Conservation (phyloP, 2,113 vertebrate genomes). For the Catharus bicknelli region DNA sequence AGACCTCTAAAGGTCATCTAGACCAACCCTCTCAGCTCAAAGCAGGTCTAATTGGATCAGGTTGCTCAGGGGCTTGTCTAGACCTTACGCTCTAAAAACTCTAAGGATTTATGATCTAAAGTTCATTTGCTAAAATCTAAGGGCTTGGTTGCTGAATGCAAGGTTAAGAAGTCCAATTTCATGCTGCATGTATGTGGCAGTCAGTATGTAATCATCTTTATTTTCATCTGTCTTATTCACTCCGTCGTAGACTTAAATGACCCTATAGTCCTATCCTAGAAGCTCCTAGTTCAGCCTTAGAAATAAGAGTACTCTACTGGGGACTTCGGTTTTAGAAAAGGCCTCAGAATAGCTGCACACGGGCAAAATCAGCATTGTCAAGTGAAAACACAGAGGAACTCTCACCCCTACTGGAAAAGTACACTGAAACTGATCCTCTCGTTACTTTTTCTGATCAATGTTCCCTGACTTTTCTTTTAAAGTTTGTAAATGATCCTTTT, state of each 20-base stretch:
- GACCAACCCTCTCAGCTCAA: not conserved
- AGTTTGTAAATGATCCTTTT: not conserved
- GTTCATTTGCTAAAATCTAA: conserved; percentile 40
- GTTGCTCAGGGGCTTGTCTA: not conserved
- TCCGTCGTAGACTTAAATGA: not conserved
- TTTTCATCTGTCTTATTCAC: not conserved
- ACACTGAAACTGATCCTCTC: not conserved
- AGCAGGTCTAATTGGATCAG: conserved; percentile 16
- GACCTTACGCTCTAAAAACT: not conserved
- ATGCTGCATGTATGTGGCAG: not conserved
- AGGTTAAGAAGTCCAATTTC: not conserved
- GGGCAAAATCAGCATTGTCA: not conserved
- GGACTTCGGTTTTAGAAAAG: not conserved
- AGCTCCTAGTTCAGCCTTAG: not conserved
- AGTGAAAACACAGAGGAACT: not conserved
- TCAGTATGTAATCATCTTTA: not conserved
- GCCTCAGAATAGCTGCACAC: not conserved
- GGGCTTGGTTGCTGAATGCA: not conserved
- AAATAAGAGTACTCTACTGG: not conserved
- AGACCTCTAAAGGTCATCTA: not conserved
- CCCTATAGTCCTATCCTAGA: not conserved
- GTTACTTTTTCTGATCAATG: not conserved
- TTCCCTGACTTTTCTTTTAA: not conserved
- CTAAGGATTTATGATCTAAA: conserved; percentile 9
- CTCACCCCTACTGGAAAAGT: not conserved